Base-by-base conservation (phyloP, 2,797 vertebrate genomes). In the Alauda arvensis region DNA sequence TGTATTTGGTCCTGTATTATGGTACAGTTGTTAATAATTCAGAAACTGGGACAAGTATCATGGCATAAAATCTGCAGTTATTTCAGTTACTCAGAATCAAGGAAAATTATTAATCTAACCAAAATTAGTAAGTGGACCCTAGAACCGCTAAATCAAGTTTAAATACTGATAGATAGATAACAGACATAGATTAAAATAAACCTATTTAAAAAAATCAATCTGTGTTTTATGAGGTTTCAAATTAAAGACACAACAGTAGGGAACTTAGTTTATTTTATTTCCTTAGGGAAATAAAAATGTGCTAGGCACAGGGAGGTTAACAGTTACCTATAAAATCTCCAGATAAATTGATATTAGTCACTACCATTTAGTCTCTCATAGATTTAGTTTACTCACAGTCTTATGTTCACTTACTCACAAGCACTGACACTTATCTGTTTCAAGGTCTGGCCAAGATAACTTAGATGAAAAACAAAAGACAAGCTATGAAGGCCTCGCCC, bases 61-160 rank as follows among this genome's bases (percentile, higher is more conserved):
- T 6, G 28, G 31, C 55, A 84, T 43, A 79, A 79, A 87, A 80
- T 46, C 51, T 75, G 43, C 28, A 53, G 23, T 69, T 74, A 87
- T 46, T 92, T 71, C 51, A 34, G 37, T 51, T 77, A 83, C 26
- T 72, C 1, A 6, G 37, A 86, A 80, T 77, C 26, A 63, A 17
- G 39, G 21, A 81, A 85, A 85, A 87, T n/a, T 53, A 20, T 80
- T 80, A 55, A 84, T 66, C 72, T 68, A 76, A 62, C 29, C 42
- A 69, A 72, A 85, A 59, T 45, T 11, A 79, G 0, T 14, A 43
- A 71, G 28, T 25, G 16, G 39, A 49, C 20, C 37, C 34, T 18
- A 20, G 57, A 92, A 88, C 77, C 15, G 42, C 21, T 53, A 56
- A 56, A 75, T 48, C 31, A 53, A 63, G 28, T 67, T 81, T 85